A percentile compares a stretch with the other conserved stretches of the same genome.
phyloP scores from a whole-genome alignment of 2,888 invertebrate species.

The Tachina fera region DNA sequence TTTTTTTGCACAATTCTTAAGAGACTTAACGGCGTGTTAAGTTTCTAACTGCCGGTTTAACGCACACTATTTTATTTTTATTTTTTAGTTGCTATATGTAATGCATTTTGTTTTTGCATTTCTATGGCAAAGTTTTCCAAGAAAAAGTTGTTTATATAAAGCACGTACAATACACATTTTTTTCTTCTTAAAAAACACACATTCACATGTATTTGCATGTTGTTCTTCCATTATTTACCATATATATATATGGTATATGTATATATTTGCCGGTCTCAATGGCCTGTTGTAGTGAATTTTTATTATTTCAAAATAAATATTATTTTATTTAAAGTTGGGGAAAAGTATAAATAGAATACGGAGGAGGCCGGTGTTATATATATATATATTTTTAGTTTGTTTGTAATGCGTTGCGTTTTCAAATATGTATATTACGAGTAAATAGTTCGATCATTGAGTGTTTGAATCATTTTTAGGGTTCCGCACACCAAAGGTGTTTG shows the following conservation, averaged over 20 bases:
- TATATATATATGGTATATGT: no score
- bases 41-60: conserved; percentile 42
- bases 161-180: conserved; percentile 16
- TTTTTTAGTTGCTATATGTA: no score
- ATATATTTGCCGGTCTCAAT: conserved; percentile 33
- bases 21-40: conserved; percentile 44
- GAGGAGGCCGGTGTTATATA: conserved; percentile 15
- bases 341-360: not conserved
- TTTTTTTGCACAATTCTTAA: not conserved
- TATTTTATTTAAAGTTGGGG: not conserved
- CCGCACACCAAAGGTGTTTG: no score
- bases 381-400: not conserved
- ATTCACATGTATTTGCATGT: not conserved
- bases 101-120: conserved; percentile 23
- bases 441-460: no score
- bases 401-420: conserved; percentile 32
- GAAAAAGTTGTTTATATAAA: conserved; percentile 43
- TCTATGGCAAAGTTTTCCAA: conserved; percentile 19
- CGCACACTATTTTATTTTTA: not conserved
- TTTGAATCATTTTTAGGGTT: no score
- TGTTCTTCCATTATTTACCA: conserved; percentile 5
- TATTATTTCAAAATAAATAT: conserved; percentile 28
- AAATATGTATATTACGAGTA: no score
- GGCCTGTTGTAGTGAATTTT: conserved; percentile 31
- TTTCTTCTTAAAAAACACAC: not conserved